Evolutionary conservation across 1,140 invertebrate genomes (phyloP).

Genomic region (Drosophila truncata): DNA sequence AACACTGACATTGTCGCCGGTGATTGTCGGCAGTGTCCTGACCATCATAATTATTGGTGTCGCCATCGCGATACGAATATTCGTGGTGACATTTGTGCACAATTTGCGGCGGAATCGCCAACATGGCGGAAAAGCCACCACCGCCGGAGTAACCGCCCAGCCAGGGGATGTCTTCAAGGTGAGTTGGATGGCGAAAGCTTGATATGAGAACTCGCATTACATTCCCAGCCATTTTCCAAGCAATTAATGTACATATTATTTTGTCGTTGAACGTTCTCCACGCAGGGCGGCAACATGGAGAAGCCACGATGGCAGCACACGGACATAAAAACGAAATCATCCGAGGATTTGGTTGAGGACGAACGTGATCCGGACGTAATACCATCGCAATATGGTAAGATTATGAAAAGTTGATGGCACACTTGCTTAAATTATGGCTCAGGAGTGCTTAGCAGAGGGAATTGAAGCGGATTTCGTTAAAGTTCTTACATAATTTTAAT

Average conservation of each 20-base stretch:
- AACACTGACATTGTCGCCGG: constrained; percentile 77
- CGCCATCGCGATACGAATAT: constrained; percentile 83
- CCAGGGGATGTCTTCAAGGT: constrained; percentile 82
- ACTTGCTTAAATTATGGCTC: constrained; percentile 10
- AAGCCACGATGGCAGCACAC: constrained; percentile 85
- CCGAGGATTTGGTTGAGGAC: constrained; percentile 85
- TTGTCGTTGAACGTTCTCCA: neutral
- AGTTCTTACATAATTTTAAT: neutral
- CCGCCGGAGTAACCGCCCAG: constrained; percentile 66
- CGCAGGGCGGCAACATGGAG: constrained; percentile 74
- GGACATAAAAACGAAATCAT: constrained; percentile 84
- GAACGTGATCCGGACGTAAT: constrained; percentile 91
- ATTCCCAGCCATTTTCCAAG: constrained; percentile 8
- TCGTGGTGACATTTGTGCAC: constrained; percentile 79
- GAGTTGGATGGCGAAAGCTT: constrained; percentile 7
- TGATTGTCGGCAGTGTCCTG: constrained; percentile 83
- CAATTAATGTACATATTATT: constrained; percentile 47
- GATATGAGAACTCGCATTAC: neutral
- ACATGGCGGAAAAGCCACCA: constrained; percentile 76
- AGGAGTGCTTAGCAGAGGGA: neutral
- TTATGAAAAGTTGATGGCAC: constrained; percentile 24
- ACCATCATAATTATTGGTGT: constrained; percentile 84
- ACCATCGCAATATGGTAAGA: constrained; percentile 90
- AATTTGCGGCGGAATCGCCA: constrained; percentile 83
- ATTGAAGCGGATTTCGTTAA: neutral